A percentile compares a stretch with the other conserved stretches of the same genome.
phyloP scores from a whole-genome alignment of 2,888 invertebrate species.

The Brenthis hecate region DNA sequence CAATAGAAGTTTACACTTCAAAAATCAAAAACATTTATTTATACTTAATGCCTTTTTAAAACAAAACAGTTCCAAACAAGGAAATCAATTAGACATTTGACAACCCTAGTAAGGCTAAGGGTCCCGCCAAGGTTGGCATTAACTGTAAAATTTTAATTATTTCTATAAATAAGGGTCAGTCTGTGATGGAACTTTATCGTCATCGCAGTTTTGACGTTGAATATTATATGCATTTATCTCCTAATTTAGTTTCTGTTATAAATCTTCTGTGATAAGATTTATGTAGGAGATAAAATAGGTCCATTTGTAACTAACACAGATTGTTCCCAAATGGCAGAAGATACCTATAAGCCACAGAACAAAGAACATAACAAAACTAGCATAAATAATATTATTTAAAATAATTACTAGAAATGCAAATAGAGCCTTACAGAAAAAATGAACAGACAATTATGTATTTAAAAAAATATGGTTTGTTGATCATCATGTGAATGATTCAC shows the following conservation, averaged over 20 bases:
- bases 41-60: too few species aligned
- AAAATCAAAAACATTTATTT: too few species aligned
- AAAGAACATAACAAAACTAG: too few species aligned
- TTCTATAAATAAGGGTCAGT: constrained; percentile 7
- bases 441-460: too few species aligned
- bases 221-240: constrained; percentile 7
- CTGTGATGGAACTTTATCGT: constrained; percentile 6
- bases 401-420: too few species aligned
- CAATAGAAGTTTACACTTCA: too few species aligned
- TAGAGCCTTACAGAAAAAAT: too few species aligned
- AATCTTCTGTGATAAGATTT: constrained; percentile 6
- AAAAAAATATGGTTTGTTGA: too few species aligned
- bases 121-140: neutral
- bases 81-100: constrained; percentile 2
- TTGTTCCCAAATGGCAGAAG: too few species aligned
- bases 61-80: constrained; percentile 3
- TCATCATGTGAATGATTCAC: neutral
- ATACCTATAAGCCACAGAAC: too few species aligned
- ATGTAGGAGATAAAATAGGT: constrained; percentile 2
- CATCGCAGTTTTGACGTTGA: constrained; percentile 2
- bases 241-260: constrained; percentile 12
- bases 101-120: neutral
- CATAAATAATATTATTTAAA: too few species aligned
- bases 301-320: neutral
- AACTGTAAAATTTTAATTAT: constrained; percentile 14